Evolutionary conservation across 2,113 vertebrate species (phyloP).

Genomic region (Platysternon megacephalum): DNA sequence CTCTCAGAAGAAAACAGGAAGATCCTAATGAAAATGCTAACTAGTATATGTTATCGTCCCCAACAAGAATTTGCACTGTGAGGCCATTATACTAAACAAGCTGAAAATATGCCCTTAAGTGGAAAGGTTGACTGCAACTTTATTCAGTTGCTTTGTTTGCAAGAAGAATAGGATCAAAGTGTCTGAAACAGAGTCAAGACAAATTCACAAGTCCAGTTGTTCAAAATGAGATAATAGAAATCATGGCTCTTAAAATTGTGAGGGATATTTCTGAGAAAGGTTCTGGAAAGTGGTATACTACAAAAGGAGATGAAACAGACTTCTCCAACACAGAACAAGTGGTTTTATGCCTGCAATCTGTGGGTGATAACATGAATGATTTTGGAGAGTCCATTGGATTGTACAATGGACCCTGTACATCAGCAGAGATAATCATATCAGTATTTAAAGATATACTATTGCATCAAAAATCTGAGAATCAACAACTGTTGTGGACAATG

Average conservation of each 20-base stretch:
- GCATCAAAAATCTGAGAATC: background rate
- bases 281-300: background rate
- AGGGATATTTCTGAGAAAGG: background rate
- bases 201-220: background rate
- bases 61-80: background rate
- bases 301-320: background rate
- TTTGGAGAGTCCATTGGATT: background rate
- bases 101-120: background rate
- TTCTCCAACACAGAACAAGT: background rate
- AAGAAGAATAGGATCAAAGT: background rate
- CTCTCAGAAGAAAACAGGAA: constrained; percentile 15
- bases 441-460: background rate
- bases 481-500: background rate
- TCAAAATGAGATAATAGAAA: background rate
- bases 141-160: background rate
- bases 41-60: background rate
- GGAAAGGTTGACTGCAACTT: background rate
- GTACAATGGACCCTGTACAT: background rate
- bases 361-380: background rate
- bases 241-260: background rate
- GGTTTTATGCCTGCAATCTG: background rate
- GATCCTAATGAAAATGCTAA: background rate
- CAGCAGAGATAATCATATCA: background rate
- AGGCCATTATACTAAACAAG: background rate
- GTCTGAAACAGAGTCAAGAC: background rate